Base-by-base conservation (phyloP, 2,888 invertebrate species). In the Alentia gelatinosa region DNA sequence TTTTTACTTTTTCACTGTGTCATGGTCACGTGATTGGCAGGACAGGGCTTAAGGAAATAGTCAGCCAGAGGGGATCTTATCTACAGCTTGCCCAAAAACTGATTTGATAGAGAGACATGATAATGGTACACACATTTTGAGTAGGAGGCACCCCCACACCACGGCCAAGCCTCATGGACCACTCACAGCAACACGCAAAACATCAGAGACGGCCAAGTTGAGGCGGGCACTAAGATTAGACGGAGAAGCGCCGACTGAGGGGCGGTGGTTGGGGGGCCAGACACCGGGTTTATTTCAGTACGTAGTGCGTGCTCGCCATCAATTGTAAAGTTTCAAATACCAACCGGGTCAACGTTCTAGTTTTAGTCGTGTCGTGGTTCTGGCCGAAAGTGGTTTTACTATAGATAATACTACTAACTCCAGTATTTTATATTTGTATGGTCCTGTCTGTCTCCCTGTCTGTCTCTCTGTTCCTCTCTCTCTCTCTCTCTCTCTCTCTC, bases 21-120 rank as follows among this genome's bases (percentile, higher is more conserved):
- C 86, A 86, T 50, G 86, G 86, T 47, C 42, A 47, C 86, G 86
- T 86, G 86, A 86, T 86, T 86, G 42, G 33, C 47, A 86, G 86
- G 47, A 19, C 86, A 19, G 86, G 86, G 42, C 42, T 47, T 86
- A 86, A 86, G 86, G 50, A 86, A 86, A 47, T 47, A 33, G 86
- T 9, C 75, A 75, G 56, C 56, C 23, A 1, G 3, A 30, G 39
- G 23, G 83, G 83, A 83, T 83, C 39, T 83, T 83, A 83, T 83
- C 83, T 37, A 7, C 39, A 83, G 39, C 37, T 15, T 83, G 83
- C n/a, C 83, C 83, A 35, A 39, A 75, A 83, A 83, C 83, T 83
- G 83, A 83, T 83, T 83, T 83, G 83, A 83, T 83, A 40, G 35
- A n/a, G 40, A 83, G 40, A 40, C 39, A 26, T 83, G 83, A 83